Evolutionary conservation across 2,113 vertebrate species (phyloP).

Genomic region (Alosa alosa): DNA sequence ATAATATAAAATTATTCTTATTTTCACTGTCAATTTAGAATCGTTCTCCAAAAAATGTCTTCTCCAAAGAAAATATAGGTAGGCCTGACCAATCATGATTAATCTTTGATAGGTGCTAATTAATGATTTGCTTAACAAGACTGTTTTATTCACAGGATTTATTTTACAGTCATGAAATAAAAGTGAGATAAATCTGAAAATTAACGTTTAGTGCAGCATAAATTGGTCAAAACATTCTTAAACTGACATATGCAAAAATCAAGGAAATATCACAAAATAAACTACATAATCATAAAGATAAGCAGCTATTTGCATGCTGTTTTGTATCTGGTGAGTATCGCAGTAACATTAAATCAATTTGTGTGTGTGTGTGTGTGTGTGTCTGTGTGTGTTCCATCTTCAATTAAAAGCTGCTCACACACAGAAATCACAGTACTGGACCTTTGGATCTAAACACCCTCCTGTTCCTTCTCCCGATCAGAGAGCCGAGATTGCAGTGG

Average conservation of each 20-base stretch:
- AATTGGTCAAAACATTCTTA: background rate
- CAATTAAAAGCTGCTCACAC: background rate
- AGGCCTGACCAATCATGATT: background rate
- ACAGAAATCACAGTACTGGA: background rate
- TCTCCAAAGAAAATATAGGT: background rate
- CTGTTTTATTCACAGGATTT: background rate
- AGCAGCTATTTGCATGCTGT: background rate
- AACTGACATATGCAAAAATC: background rate
- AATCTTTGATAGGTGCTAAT: background rate
- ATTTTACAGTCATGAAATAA: background rate
- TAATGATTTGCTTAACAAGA: background rate
- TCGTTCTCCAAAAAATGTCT: background rate
- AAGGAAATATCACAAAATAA: background rate
- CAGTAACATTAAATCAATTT: background rate
- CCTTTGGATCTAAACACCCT: background rate
- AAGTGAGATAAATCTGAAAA: background rate
- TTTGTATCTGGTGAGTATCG: background rate
- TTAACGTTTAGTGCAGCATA: background rate
- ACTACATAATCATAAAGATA: background rate
- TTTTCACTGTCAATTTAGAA: background rate
- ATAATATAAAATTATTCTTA: no score
- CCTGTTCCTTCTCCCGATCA: slow-evolving; percentile 52
- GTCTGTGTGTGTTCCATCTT: background rate
- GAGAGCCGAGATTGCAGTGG: slow-evolving; percentile 99
- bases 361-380: no score